Percentiles rank a stretch among this genome's conserved stretches.
Conservation (phyloP, 2,888 invertebrate genomes). For the Stratiomys singularior region DNA sequence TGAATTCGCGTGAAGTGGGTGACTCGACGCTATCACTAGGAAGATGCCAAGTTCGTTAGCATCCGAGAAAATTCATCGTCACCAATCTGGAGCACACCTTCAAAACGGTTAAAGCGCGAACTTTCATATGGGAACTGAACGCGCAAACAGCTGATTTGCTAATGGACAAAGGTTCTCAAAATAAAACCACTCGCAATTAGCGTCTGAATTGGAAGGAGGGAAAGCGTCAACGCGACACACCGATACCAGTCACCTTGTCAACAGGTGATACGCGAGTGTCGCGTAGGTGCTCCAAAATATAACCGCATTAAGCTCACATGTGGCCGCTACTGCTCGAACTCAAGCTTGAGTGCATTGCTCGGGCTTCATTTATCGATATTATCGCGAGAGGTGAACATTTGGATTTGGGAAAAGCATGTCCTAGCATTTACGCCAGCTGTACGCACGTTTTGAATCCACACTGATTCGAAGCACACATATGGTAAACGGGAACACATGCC, state of each 20-base stretch:
- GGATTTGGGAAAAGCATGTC: no score
- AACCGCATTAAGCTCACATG: constrained; percentile 1
- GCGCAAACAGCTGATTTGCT: constrained; percentile 32
- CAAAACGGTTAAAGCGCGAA: background rate
- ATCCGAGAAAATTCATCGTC: background rate
- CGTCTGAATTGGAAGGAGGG: background rate
- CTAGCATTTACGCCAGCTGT: no score
- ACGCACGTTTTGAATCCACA: background rate
- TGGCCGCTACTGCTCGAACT: background rate
- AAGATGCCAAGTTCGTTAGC: no score
- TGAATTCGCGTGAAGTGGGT: background rate
- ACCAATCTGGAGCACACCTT: background rate
- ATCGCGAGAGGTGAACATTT: background rate
- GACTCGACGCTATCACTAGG: background rate
- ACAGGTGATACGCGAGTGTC: constrained; percentile 23
- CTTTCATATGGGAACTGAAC: constrained; percentile 1
- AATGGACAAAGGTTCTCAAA: background rate
- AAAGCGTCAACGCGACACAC: background rate
- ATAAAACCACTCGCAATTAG: background rate
- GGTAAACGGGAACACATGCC: background rate
- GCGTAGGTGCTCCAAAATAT: background rate
- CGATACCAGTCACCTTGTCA: constrained; percentile 13
- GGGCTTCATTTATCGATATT: background rate
- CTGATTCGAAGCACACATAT: background rate
- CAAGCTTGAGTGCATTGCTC: background rate